Conservation (phyloP, 1,140 invertebrate species). For the Oryctes rhinoceros region DNA sequence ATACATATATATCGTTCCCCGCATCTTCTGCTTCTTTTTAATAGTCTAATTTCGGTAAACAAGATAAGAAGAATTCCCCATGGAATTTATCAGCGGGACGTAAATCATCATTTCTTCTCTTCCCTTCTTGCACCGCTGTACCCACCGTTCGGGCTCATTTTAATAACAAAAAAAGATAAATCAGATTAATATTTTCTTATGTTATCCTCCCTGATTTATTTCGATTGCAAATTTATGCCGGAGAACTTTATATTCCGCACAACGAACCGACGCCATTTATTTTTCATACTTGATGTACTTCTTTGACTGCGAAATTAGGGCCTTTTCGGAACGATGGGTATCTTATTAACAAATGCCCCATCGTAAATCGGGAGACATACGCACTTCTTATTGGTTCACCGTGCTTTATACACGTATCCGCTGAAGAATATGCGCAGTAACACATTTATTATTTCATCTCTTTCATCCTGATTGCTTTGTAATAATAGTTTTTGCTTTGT, state of each 20-base stretch:
- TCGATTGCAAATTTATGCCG: constrained; percentile 36
- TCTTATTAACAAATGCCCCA: constrained; percentile 28
- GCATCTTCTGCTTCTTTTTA: constrained; percentile 12
- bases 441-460: no score
- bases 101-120: neutral
- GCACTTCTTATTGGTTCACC: neutral
- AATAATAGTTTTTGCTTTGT: no score
- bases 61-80: constrained; percentile 2
- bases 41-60: constrained; percentile 37
- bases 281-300: constrained; percentile 35
- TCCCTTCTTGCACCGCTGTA: neutral
- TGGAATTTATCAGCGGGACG: constrained; percentile 16
- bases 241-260: constrained; percentile 16
- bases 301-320: neutral
- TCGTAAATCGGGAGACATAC: neutral
- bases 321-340: constrained; percentile 1
- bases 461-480: no score
- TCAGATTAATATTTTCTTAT: constrained; percentile 38
- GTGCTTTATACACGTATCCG: neutral
- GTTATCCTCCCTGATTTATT: constrained; percentile 24
- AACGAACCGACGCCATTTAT: constrained; percentile 5
- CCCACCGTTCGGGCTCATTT: neutral
- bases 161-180: constrained; percentile 32
- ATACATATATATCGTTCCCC: neutral
- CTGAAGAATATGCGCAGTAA: neutral